phyloP scores from a whole-genome alignment of 2,888 invertebrate species.

The Cordylochernes scorpioides region DNA sequence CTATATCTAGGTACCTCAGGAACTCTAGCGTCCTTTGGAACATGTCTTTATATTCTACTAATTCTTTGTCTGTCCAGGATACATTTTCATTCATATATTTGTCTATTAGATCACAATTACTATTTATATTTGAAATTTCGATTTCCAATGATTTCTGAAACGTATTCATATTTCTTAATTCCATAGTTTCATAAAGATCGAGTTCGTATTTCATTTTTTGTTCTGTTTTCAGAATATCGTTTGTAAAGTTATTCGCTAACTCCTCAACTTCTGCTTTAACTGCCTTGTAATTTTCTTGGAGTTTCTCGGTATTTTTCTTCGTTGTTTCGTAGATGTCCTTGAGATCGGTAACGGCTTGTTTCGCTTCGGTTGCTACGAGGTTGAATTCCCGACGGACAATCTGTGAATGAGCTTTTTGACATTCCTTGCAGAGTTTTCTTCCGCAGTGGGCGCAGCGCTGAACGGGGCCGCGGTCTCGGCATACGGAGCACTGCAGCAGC shows the following conservation, averaged over 20 bases:
- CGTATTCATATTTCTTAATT: conserved; percentile 53
- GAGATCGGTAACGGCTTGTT: conserved; percentile 54
- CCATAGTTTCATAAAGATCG: conserved; percentile 65
- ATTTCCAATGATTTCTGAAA: conserved; percentile 76
- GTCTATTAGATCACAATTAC: conserved; percentile 86
- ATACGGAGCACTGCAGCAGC: conserved; percentile 46
- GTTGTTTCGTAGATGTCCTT: conserved; percentile 43
- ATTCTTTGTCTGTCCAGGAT: conserved; percentile 15
- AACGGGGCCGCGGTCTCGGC: conserved; percentile 59
- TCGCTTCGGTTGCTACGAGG: conserved; percentile 30
- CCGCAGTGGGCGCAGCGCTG: conserved; percentile 80
- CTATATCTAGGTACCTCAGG: conserved; percentile 69
- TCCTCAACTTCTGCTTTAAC: conserved; percentile 84
- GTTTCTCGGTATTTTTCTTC: conserved; percentile 58
- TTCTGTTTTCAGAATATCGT: conserved; percentile 31
- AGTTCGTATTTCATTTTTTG: conserved; percentile 28
- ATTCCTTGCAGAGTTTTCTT: conserved; percentile 83
- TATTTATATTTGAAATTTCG: conserved; percentile 78
- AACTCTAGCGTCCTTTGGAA: conserved; percentile 86
- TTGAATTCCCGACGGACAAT: conserved; percentile 69
- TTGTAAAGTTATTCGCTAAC: conserved; percentile 28
- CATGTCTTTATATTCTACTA: conserved; percentile 70
- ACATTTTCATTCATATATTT: conserved; percentile 31
- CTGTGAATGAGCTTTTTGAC: conserved; percentile 78
- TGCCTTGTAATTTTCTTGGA: conserved; percentile 44